Base-by-base conservation (phyloP, 2,113 vertebrate species). In the Aphelocoma coerulescens region DNA sequence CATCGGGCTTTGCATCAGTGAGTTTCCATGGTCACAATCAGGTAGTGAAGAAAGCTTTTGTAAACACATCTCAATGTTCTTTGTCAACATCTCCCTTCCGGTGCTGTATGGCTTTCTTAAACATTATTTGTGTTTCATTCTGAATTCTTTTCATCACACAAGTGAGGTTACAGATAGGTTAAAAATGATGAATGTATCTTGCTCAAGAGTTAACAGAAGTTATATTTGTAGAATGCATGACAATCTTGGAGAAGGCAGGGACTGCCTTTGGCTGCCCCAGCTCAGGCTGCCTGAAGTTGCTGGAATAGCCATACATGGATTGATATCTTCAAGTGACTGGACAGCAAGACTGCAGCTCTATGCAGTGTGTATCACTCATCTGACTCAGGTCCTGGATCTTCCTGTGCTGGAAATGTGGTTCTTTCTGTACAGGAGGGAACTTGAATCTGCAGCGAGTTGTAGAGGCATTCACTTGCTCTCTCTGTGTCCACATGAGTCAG, bases 1-100 rank as follows among this genome's bases (percentile, higher is more conserved):
- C 63, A 85, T 28, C 91, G 83, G 82, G 85, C 8, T 90, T 89
- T 91, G 43, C 41, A 55, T 73, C 43, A 74, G 37, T 1, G 6
- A 65, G 83, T 95, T 94, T 96, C 95, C 82, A 94, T 96, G 85
- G 94, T 85, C 90, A 91, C 89, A 88, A 59, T 65, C 73, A 95
- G 39, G 75, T 86, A 77, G 48, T 16, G 33, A 75, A 52, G 78
- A 96, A 84, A 33, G 49, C n/a, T 59, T 97, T 81, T 79, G 73
- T 59, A 86, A 95, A 54, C 20, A 5, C 71, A 63, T 91, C 92
- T 94, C 62, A 91, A 11, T 54, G 41, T 49, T 90, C 58, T 92
- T 86, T 90, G 85, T 46, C 30, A 26, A 88, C 46, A 78, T 62
- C 55, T 62, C 46, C 30, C 52, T 85, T 90, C 54, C 23, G 17